Evolutionary conservation across 2,888 invertebrate species (phyloP).

Genomic region (Pachycephus smyrnensis): DNA sequence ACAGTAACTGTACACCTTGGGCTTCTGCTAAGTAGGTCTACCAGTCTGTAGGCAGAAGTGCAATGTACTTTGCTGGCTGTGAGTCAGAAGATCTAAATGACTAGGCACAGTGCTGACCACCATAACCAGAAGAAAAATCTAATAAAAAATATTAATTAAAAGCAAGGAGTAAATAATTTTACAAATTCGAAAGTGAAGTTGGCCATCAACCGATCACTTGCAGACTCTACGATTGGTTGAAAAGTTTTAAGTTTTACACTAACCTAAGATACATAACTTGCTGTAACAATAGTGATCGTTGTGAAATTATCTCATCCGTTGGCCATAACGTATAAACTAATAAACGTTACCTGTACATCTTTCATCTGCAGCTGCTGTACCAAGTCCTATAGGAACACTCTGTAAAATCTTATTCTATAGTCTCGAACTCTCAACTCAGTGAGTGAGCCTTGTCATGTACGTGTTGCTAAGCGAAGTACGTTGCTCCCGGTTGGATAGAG

Average conservation of each 20-base stretch:
- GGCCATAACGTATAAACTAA: not conserved
- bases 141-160: not conserved
- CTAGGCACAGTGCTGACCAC: not conserved
- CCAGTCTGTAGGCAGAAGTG: not conserved
- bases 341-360: not conserved
- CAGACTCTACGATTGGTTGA: not conserved
- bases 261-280: not conserved
- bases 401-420: not conserved
- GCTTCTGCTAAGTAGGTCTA: not conserved
- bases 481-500: not conserved
- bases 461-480: conserved; percentile 4
- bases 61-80: not conserved
- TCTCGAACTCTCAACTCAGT: not conserved
- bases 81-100: not conserved
- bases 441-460: not conserved
- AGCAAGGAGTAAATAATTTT: not conserved
- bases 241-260: not conserved
- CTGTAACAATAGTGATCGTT: not conserved
- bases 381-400: not conserved
- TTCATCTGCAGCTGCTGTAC: not conserved
- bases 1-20: not conserved
- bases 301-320: not conserved
- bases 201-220: not conserved
- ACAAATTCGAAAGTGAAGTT: not conserved
- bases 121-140: not conserved